These are phyloP conservation scores for Athetis lepigone DNA, from an alignment of 2,888 invertebrate species.

Conservation along the genomic window DNA sequence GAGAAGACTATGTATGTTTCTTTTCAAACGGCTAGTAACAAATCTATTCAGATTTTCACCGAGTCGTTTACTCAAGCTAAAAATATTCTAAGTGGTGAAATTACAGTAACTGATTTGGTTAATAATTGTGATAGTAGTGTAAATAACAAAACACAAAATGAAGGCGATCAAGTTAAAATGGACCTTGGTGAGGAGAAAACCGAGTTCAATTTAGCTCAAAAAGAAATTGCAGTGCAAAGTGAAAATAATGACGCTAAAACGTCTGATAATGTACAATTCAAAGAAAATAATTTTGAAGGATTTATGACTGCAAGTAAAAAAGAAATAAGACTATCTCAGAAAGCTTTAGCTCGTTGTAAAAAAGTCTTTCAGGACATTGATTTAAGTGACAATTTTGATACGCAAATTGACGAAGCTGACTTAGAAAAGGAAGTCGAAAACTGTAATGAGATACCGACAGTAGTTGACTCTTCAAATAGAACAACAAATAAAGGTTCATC, in stretches of 20 bases:
- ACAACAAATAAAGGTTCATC: slow-evolving; percentile 24
- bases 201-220: slow-evolving; percentile 9
- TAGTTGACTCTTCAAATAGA: not conserved
- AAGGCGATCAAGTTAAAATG: not conserved
- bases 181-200: not conserved
- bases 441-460: not conserved
- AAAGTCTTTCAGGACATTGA: slow-evolving; percentile 66
- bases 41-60: slow-evolving; percentile 78
- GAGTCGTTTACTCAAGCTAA: slow-evolving; percentile 80
- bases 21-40: slow-evolving; percentile 85
- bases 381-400: slow-evolving; percentile 40
- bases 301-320: slow-evolving; percentile 74
- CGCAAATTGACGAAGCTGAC: slow-evolving; percentile 16
- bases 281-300: slow-evolving; percentile 59
- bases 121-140: slow-evolving; percentile 63
- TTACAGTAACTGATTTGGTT: slow-evolving; percentile 72
- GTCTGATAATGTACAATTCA: not conserved
- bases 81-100: slow-evolving; percentile 69
- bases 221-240: not conserved
- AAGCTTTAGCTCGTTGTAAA: slow-evolving; percentile 66
- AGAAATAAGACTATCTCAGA: slow-evolving; percentile 68
- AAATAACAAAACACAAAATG: slow-evolving; percentile 2
- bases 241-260: not conserved
- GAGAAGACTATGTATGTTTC: slow-evolving; percentile 83
- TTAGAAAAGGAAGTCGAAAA: not conserved